A percentile compares a stretch with the other conserved stretches of the same genome.
These are phyloP conservation scores for Orius insidiosus DNA, from an alignment of 1,140 invertebrate genomes.

Conservation along the genomic window DNA sequence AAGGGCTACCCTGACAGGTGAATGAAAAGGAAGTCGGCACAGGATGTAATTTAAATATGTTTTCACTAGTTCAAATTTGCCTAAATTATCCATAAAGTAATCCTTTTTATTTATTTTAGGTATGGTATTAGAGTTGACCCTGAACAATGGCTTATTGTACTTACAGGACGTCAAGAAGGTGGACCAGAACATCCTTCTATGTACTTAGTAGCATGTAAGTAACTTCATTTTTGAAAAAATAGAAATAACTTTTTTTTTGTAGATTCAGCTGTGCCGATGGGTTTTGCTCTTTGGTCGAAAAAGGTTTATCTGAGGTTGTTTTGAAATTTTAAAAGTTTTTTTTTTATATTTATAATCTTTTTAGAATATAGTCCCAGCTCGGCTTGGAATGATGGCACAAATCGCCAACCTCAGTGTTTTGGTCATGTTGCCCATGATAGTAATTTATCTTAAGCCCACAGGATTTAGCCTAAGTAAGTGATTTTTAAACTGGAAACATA, in stretches of 20 bases:
- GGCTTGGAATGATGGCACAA: conserved; percentile 50
- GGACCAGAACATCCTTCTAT: conserved; percentile 55
- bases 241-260: conserved; percentile 22
- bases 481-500: too few species aligned
- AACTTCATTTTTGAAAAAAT: conserved; percentile 14
- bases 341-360: too few species aligned
- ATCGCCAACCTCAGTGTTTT: conserved; percentile 58
- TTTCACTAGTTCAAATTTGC: too few species aligned
- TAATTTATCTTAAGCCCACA: conserved; percentile 52
- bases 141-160: conserved; percentile 67
- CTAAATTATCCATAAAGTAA: too few species aligned
- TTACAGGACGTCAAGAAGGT: conserved; percentile 59
- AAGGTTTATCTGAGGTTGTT: conserved; percentile 65
- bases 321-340: conserved; percentile 14
- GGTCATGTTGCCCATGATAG: conserved; percentile 58
- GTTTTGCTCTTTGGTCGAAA: conserved; percentile 67
- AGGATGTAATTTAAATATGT: too few species aligned
- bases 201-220: conserved; percentile 64
- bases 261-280: conserved; percentile 66
- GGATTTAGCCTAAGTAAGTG: conserved; percentile 64
- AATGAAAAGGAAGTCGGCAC: too few species aligned
- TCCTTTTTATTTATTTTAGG: conserved; percentile 31
- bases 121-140: conserved; percentile 94
- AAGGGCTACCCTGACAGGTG: too few species aligned
- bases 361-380: conserved; percentile 54